Evolutionary conservation across 37 sponge, comb jelly and placozoan genomes (phyloP).

Genomic region (Amphimedon queenslandica): DNA sequence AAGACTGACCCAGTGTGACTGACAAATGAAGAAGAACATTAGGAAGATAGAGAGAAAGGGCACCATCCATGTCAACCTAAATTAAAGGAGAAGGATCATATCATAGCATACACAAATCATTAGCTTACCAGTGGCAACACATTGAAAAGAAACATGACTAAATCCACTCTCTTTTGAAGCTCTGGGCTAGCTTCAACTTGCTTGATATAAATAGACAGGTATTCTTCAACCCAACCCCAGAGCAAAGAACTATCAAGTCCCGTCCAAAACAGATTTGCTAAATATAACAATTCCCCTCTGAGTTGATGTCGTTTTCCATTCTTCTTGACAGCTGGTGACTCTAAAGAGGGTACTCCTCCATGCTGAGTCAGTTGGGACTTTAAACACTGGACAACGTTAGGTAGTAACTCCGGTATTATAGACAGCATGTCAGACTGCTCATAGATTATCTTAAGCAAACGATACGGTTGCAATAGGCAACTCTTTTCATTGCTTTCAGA

Average conservation of each 20-base stretch:
- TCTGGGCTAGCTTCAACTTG: background rate
- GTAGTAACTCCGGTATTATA: constrained; percentile 26
- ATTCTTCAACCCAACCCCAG: constrained; percentile 42
- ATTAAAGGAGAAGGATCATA: too few species aligned
- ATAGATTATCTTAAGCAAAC: constrained; percentile 34
- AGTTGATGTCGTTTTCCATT: constrained; percentile 11
- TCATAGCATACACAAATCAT: background rate
- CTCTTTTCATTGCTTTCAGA: background rate
- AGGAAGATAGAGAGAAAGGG: background rate
- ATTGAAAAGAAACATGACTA: constrained; percentile 41
- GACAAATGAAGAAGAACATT: background rate
- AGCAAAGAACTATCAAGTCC: constrained; percentile 19
- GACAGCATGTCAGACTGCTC: constrained; percentile 34
- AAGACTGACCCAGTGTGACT: too few species aligned
- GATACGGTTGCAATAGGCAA: constrained; percentile 30
- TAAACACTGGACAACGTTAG: constrained; percentile 36
- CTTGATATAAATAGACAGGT: background rate
- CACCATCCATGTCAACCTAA: background rate
- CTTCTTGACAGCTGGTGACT: constrained; percentile 10
- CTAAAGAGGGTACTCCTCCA: constrained; percentile 2
- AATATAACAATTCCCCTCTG: constrained; percentile 50
- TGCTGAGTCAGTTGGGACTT: constrained; percentile 26
- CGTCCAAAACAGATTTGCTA: constrained; percentile 42
- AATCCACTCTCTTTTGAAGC: background rate
- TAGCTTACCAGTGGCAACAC: constrained; percentile 48